Evolutionary conservation across 37 sponge, comb jelly and placozoan species (phyloP).

Genomic region (Halichondria panicea): DNA sequence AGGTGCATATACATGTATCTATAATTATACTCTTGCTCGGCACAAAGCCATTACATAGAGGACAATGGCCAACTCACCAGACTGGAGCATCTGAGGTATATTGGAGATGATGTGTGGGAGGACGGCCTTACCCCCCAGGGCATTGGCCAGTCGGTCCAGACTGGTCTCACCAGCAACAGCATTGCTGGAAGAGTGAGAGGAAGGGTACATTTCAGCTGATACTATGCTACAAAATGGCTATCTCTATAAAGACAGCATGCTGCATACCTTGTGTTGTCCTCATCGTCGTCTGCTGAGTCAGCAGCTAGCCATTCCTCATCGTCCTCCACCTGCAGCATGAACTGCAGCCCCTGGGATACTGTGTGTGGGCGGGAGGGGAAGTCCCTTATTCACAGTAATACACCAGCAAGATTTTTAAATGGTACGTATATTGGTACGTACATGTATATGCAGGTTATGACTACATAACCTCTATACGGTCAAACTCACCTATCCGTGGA

Average conservation of each 20-base stretch:
- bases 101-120: constrained; percentile 88
- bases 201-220: background rate
- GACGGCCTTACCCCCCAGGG: constrained; percentile 92
- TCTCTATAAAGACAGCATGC: background rate
- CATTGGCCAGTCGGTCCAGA: constrained; percentile 91
- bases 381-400: background rate
- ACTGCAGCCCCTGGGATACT: constrained; percentile 73
- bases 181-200: constrained; percentile 38
- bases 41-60: too few relatives aligned
- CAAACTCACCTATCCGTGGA: constrained; percentile 57
- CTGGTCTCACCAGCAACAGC: constrained; percentile 87
- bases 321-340: constrained; percentile 90
- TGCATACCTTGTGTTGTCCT: constrained; percentile 47
- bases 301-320: constrained; percentile 68
- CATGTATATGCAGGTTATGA: constrained; percentile 2
- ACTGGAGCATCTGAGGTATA: constrained; percentile 84
- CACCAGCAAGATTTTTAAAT: background rate
- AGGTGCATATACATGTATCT: too few relatives aligned
- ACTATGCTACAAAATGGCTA: too few relatives aligned
- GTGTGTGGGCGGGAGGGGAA: constrained; percentile 10
- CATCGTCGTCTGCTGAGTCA: constrained; percentile 85
- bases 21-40: too few relatives aligned
- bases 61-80: constrained; percentile 41
- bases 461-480: background rate
- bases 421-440: background rate